Evolutionary conservation across 2,113 vertebrate genomes (phyloP).

Genomic region (Periophthalmus modestus): DNA sequence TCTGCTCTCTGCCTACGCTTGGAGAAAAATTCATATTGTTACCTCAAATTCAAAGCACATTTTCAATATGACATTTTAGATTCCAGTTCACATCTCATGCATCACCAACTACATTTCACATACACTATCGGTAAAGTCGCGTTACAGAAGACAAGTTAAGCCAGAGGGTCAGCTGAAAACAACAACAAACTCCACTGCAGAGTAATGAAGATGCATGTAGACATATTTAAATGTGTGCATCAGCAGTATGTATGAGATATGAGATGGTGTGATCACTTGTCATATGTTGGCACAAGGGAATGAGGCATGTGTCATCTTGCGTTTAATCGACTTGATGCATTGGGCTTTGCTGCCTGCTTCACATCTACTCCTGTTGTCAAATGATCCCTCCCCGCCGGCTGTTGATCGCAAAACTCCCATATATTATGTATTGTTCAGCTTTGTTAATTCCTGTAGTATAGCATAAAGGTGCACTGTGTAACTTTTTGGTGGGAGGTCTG

Average conservation of each 20-base stretch:
- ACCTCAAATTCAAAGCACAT: conserved; percentile 66
- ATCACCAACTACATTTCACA: conserved; percentile 25
- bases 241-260: conserved; percentile 48
- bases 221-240: conserved; percentile 47
- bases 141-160: background rate
- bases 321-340: conserved; percentile 54
- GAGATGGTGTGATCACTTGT: conserved; percentile 56
- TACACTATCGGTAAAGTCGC: conserved; percentile 1
- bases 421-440: background rate
- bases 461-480: too few species aligned
- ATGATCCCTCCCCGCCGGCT: conserved; percentile 51
- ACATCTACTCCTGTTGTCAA: conserved; percentile 50
- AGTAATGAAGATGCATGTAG: conserved; percentile 45
- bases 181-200: conserved; percentile 10
- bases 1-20: background rate
- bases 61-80: conserved; percentile 66
- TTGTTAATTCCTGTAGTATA: too few species aligned
- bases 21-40: conserved; percentile 65
- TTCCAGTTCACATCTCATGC: conserved; percentile 55
- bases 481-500: too few species aligned
- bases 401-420: conserved; percentile 20
- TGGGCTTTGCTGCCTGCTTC: conserved; percentile 44
- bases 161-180: conserved; percentile 3
- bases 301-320: conserved; percentile 66
- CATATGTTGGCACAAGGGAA: conserved; percentile 52